Evolutionary conservation across 2,113 vertebrate species (phyloP), one percentile per base, ranked within the genome.

Genomic region (Benitochromis conjunctus): DNA sequence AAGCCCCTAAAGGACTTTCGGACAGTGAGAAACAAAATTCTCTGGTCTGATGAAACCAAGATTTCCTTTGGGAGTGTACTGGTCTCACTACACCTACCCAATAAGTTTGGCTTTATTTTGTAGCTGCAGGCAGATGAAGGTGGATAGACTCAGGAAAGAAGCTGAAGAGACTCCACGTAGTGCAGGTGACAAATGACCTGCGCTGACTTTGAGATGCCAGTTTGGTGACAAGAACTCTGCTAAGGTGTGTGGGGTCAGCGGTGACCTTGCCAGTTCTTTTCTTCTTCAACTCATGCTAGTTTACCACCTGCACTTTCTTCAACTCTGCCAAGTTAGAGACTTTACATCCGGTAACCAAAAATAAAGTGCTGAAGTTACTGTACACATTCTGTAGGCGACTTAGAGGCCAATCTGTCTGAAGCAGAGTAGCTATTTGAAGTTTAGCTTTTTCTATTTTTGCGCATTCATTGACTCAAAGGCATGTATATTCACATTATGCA

Each of bases 271-370:
- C 89, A 86, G 46, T 43, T 76, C 26, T 19, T 29, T 79, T 80
- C 62, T 53, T 57, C 69, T 79, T 84, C 90, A 86, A 89, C 79
- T 89, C 81, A 91, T 91, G 60, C 79, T 54, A 78, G 64, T 76
- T 88, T 62, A 86, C 76, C 69, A 62, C n/a, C 9, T 54, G 60
- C 74, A 34, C 84, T 82, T 66, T 11, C 14, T 26, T 13, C 24
- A 36, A 18, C 38, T 66, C 79, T 71, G 64, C 64, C 7, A 43
- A 64, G 71, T 80, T 14, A 46, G 74, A 62, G 62, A 66, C 62
- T 66, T 66, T 66, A 66, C 11, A 66, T 38, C 62, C 62, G 38
- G 62, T n/a, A 66, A 66, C 34, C 62, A 38, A 66, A 66, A 66
- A 66, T 66, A 66, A 66, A 38, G 34, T 13, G 62, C 62, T 13